A percentile compares a stretch with the other conserved stretches of the same genome.
These are phyloP conservation scores for Micronycteris hirsuta DNA, from an alignment of 2,113 vertebrate genomes.

Conservation along the genomic window DNA sequence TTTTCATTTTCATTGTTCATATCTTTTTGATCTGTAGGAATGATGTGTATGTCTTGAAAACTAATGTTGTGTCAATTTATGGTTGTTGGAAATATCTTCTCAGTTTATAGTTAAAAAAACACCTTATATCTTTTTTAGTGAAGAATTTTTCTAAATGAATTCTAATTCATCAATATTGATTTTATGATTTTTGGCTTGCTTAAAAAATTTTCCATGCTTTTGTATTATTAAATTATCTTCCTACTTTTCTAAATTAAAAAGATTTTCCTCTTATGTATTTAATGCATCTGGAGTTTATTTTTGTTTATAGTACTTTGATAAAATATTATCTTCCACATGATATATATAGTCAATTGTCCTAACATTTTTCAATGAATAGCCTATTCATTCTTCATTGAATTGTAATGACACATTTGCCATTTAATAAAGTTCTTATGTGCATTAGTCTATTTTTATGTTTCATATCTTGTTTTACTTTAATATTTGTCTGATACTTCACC, in stretches of 20 bases:
- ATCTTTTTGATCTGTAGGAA: neutral
- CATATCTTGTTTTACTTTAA: neutral
- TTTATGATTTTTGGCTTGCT: neutral
- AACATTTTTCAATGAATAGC: neutral
- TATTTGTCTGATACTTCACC: neutral
- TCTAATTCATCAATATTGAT: neutral
- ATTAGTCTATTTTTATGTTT: neutral
- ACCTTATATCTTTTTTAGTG: neutral
- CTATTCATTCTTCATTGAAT: neutral
- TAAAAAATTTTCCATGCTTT: neutral
- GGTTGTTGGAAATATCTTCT: neutral
- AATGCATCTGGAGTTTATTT: constrained; percentile 8
- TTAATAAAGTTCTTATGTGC: neutral
- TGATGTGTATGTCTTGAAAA: neutral
- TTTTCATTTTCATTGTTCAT: neutral
- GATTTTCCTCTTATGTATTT: neutral
- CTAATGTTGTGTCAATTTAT: neutral
- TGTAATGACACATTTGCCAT: neutral
- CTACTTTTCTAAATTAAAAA: neutral
- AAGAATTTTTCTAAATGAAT: neutral
- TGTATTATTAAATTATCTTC: neutral
- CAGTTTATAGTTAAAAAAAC: neutral
- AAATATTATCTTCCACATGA: neutral
- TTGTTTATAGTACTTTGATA: neutral
- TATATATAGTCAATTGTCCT: neutral